These are phyloP conservation scores for Babyrousa celebensis DNA, from an alignment of 2,797 vertebrate species.

Conservation along the genomic window DNA sequence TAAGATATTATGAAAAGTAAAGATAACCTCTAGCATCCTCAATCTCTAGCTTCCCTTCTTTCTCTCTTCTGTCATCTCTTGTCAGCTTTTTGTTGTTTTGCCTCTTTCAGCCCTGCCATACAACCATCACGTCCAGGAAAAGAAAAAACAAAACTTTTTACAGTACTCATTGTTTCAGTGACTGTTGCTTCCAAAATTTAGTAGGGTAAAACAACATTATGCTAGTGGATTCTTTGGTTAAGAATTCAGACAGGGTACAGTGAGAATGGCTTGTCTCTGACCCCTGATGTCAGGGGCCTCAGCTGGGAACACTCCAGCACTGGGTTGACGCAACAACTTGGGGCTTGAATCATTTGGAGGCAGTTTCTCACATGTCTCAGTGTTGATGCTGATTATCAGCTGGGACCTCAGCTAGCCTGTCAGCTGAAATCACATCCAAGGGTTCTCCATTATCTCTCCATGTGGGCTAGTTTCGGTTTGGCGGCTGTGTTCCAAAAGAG, in stretches of 20 bases:
- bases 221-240: not conserved
- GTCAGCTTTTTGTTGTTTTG: not conserved
- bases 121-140: not conserved
- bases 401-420: not conserved
- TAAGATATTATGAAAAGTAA: not conserved
- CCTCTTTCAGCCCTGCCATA: not conserved
- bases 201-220: not conserved
- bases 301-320: not conserved
- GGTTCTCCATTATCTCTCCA: not conserved
- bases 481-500: not conserved
- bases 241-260: not conserved
- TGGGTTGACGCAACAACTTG: not conserved
- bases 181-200: not conserved
- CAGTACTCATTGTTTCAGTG: not conserved
- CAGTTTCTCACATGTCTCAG: not conserved
- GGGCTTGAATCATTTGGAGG: not conserved
- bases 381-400: not conserved
- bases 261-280: not conserved
- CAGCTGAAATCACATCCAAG: not conserved
- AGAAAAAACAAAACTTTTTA: not conserved
- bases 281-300: not conserved
- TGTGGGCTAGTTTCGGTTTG: not conserved
- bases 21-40: not conserved
- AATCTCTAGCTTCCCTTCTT: not conserved
- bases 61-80: not conserved